phyloP scores from a whole-genome alignment of 1,140 invertebrate genomes.

The Euglossa dilemma region DNA sequence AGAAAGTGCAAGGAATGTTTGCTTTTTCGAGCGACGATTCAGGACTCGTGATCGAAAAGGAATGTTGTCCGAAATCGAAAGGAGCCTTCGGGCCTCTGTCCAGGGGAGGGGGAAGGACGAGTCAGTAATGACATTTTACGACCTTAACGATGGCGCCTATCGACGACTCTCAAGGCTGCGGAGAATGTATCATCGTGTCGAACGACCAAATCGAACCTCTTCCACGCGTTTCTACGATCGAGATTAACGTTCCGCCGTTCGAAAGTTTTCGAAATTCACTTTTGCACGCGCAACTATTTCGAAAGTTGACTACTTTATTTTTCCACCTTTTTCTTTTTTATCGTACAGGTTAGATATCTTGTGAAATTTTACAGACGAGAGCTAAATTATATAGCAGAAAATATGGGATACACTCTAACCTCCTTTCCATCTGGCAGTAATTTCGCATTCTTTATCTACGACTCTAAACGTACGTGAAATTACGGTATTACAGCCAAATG shows the following conservation, averaged over 20 bases:
- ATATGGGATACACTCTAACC: background rate
- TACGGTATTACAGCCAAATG: no score
- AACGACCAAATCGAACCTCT: background rate
- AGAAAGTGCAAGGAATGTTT: constrained; percentile 39
- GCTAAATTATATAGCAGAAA: background rate
- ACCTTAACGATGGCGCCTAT: constrained; percentile 1
- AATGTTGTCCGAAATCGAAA: constrained; percentile 58
- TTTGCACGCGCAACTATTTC: background rate
- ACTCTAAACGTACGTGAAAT: no score
- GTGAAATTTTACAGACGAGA: no score
- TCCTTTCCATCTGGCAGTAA: background rate
- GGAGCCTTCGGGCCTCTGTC: background rate
- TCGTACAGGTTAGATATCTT: no score
- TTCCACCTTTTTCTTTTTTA: background rate
- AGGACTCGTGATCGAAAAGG: constrained; percentile 11
- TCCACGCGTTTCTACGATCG: background rate
- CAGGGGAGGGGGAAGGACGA: background rate
- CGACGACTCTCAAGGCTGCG: constrained; percentile 30
- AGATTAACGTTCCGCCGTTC: background rate
- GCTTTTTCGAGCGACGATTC: background rate
- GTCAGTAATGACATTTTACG: constrained; percentile 42
- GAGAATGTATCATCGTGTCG: background rate
- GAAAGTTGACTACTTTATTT: background rate
- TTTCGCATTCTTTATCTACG: no score
- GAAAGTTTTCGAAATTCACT: background rate